phyloP scores from a whole-genome alignment of 2,113 vertebrate genomes.

The Paramisgurnus dabryanus region DNA sequence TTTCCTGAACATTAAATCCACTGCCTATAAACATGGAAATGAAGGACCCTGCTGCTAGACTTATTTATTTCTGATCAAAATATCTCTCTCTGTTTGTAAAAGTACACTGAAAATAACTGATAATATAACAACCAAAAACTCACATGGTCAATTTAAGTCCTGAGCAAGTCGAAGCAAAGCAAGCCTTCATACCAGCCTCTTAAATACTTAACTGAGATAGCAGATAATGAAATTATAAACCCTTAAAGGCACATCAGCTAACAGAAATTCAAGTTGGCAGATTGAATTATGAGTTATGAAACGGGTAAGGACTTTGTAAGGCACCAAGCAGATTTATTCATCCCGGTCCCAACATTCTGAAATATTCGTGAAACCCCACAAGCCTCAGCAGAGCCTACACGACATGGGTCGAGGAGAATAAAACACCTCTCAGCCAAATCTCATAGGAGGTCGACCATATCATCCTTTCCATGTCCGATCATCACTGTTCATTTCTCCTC shows the following conservation, averaged over 20 bases:
- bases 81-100: neutral
- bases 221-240: constrained; percentile 8
- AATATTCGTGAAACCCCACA: neutral
- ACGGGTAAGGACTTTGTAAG: constrained; percentile 19
- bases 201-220: constrained; percentile 2
- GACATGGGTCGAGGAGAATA: neutral
- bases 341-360: neutral
- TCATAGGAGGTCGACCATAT: constrained; percentile 3
- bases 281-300: constrained; percentile 20
- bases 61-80: constrained; percentile 10
- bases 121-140: constrained; percentile 1
- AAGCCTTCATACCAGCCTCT: neutral
- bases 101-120: neutral
- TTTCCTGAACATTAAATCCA: constrained; percentile 11
- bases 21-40: neutral
- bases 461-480: constrained; percentile 7
- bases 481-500: constrained; percentile 20
- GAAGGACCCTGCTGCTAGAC: constrained; percentile 14
- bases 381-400: neutral
- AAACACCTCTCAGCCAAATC: constrained; percentile 19
- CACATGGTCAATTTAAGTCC: neutral
- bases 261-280: constrained; percentile 22
- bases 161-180: neutral
- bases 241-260: neutral
- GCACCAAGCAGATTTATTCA: constrained; percentile 8